phyloP scores from a whole-genome alignment of 2,888 invertebrate genomes.

The Oscheius sp. region DNA sequence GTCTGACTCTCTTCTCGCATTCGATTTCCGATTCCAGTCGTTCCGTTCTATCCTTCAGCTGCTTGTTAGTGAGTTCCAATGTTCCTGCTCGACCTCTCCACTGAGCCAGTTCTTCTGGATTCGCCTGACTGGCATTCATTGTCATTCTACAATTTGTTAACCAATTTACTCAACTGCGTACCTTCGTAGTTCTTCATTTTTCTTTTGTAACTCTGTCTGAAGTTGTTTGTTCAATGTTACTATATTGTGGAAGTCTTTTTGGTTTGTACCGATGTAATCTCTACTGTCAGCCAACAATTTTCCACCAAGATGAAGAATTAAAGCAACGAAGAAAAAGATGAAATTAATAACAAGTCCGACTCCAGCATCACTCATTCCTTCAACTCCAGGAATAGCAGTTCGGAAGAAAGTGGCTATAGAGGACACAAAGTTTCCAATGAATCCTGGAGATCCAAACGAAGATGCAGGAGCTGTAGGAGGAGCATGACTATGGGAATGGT shows the following conservation, averaged over 20 bases:
- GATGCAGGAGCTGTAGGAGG: not conserved
- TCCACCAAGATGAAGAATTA: conserved; percentile 38
- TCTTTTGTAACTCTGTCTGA: not conserved
- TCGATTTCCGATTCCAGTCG: not conserved
- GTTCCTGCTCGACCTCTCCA: not conserved
- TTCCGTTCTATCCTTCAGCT: not conserved
- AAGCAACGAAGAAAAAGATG: conserved; percentile 38
- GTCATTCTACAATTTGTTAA: not conserved
- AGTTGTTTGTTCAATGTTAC: conserved; percentile 1
- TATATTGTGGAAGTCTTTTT: not conserved
- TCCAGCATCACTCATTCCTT: conserved; percentile 29
- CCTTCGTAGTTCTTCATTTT: not conserved
- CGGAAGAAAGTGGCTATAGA: conserved; percentile 1
- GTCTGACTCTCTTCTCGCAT: not conserved
- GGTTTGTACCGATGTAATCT: conserved; percentile 23
- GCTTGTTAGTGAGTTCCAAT: not conserved
- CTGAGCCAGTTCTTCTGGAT: not conserved
- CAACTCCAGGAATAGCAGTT: conserved; percentile 19
- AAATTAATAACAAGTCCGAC: conserved; percentile 45
- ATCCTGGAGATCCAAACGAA: not conserved
- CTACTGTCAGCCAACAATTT: conserved; percentile 36
- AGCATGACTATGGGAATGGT: not conserved
- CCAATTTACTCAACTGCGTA: not conserved
- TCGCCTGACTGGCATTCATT: not conserved
- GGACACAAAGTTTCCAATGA: conserved; percentile 1